A percentile compares a stretch with the other conserved stretches of the same genome.
Conservation (phyloP, 30 jellyfish, hydroid and myxozoan genomes). For the Chrysaora quinquecirrha region DNA sequence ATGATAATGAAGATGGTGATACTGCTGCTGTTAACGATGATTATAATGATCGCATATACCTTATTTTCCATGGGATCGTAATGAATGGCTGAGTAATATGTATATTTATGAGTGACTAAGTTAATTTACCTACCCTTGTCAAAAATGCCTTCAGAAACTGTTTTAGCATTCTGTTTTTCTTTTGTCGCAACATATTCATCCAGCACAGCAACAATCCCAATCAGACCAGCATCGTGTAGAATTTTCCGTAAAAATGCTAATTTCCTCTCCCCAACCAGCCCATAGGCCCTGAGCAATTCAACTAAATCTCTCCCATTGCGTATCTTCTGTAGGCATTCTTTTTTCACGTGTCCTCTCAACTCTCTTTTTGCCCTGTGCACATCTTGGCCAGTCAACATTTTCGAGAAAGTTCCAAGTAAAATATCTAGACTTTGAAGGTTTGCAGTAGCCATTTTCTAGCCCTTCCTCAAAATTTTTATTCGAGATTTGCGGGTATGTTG, state of each 20-base stretch:
- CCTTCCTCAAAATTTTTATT: too few relatives aligned
- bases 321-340: slow-evolving; percentile 43
- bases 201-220: slow-evolving; percentile 17
- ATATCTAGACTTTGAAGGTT: slow-evolving; percentile 8
- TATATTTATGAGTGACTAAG: too few relatives aligned
- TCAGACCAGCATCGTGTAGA: slow-evolving; percentile 23
- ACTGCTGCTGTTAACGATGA: too few relatives aligned
- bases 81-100: too few relatives aligned
- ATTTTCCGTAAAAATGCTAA: slow-evolving; percentile 40
- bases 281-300: slow-evolving; percentile 8
- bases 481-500: too few relatives aligned
- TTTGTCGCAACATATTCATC: slow-evolving; percentile 40
- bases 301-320: slow-evolving; percentile 51
- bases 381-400: slow-evolving; percentile 33
- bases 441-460: slow-evolving; percentile 20
- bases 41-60: too few relatives aligned
- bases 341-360: slow-evolving; percentile 53
- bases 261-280: slow-evolving; percentile 27
- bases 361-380: slow-evolving; percentile 49
- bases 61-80: too few relatives aligned
- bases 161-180: background rate
- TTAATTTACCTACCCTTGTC: too few relatives aligned
- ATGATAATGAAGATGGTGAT: too few relatives aligned
- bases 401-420: slow-evolving; percentile 22
- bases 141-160: too few relatives aligned